Evolutionary conservation across 2,797 vertebrate genomes (phyloP).

Genomic region (Pseudocheirus occidentalis): DNA sequence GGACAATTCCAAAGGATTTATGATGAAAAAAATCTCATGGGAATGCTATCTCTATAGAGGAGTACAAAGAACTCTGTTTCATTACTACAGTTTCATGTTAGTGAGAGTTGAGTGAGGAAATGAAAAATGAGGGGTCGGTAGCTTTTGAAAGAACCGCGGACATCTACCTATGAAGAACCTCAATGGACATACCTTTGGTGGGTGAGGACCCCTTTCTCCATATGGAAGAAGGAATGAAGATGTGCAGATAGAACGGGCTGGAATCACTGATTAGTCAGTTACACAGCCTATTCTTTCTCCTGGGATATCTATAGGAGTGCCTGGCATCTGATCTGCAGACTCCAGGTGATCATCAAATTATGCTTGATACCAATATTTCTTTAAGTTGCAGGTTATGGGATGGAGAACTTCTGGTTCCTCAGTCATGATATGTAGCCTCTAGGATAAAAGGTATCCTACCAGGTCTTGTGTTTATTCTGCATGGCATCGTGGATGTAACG

Average conservation of each 20-base stretch:
- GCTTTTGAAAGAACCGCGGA: neutral
- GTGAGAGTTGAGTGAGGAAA: neutral
- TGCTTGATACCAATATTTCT: neutral
- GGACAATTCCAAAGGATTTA: neutral
- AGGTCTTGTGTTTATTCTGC: neutral
- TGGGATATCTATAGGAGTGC: neutral
- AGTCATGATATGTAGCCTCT: neutral
- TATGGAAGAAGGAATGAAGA: neutral
- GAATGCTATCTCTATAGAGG: neutral
- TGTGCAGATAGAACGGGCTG: neutral
- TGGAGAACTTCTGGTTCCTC: neutral
- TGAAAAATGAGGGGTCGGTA: neutral
- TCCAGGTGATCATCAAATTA: neutral
- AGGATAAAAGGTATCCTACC: neutral
- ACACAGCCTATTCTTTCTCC: neutral
- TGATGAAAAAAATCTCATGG: neutral
- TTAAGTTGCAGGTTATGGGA: neutral
- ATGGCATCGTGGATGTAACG: neutral
- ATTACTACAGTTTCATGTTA: neutral
- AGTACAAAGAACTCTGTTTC: neutral
- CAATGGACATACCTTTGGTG: neutral
- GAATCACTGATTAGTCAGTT: neutral
- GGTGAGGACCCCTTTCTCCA: neutral
- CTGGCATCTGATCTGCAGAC: neutral
- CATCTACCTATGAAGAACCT: neutral